phyloP scores from a whole-genome alignment of 2,797 vertebrate species.

The Cichlasoma orientale region DNA sequence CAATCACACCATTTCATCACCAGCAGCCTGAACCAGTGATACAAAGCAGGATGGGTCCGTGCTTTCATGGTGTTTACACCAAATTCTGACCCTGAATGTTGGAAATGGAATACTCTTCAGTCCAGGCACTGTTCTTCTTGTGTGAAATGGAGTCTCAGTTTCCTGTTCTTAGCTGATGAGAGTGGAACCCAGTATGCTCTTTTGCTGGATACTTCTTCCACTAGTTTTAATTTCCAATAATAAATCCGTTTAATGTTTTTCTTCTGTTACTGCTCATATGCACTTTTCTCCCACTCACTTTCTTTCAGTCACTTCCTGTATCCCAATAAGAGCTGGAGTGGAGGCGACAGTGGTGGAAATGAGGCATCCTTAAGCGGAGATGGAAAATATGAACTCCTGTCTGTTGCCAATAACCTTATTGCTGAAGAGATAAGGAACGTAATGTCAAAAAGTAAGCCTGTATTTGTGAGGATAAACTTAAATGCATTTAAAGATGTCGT shows the following conservation, averaged over 20 bases:
- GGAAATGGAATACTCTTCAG: background rate
- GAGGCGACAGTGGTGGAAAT: slow-evolving; percentile 78
- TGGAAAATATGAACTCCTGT: slow-evolving; percentile 94
- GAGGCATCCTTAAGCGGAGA: slow-evolving; percentile 85
- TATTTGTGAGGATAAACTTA: background rate
- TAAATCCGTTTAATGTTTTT: background rate
- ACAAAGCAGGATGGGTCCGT: too few relatives aligned
- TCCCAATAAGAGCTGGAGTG: slow-evolving; percentile 86
- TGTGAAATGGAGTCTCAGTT: too few relatives aligned
- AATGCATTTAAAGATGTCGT: background rate
- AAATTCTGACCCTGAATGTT: too few relatives aligned
- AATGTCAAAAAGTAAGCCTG: slow-evolving; percentile 88
- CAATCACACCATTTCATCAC: too few relatives aligned
- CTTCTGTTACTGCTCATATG: background rate
- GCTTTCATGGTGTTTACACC: too few relatives aligned
- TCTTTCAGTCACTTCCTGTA: slow-evolving; percentile 90
- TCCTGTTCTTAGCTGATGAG: background rate
- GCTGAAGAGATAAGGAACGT: slow-evolving; percentile 90
- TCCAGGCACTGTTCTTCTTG: too few relatives aligned
- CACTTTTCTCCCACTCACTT: background rate
- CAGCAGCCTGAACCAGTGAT: too few relatives aligned
- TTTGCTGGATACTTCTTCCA: too few relatives aligned
- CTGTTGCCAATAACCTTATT: slow-evolving; percentile 89
- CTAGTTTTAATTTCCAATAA: background rate
- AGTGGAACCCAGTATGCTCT: background rate